Base-by-base conservation (phyloP, 1,140 invertebrate genomes). In the Drosophila pectinifera region DNA sequence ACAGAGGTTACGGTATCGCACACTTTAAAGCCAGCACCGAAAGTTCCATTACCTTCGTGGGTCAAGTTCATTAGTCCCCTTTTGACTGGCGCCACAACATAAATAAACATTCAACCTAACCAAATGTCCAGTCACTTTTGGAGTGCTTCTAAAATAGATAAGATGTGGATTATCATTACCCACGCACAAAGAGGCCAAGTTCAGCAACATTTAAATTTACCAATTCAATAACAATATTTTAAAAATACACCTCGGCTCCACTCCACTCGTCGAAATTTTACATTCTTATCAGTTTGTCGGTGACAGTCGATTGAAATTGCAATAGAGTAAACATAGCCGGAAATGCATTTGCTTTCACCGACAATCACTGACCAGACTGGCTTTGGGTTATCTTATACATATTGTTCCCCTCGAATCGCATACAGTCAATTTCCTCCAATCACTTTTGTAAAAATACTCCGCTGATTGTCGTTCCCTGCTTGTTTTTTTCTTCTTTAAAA, bases 341-440 rank as follows among this genome's bases (percentile, higher is more conserved):
- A 88, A 88, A 89, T 88, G 83, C 84, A 89, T 79, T 88, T 83
- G 84, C 84, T 88, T 86, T 88, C 84, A 61, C 84, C 58, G 72
- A 65, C 54, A 68, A 69, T 48, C 65, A 14, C 51, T 38, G 43
- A 49, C 51, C 63, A 41, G 39, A 36, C 54, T 56, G 53, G 31
- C 53, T 39, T 58, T 43, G 56, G 73, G 78, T 86, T 85, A 85
- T 85, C 81, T 59, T 59, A 53, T 3, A 86, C 82, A 51, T 55
- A 53, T 10, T 38, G 55, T 31, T 64, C 54, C 43, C 13, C 18
- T 57, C 24, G 24, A 39, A 5, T 31, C 48, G 31, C 48, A 46
- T 11, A 10, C 49, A 20, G 24, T 31, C 22, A 45, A 38, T 10
- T 45, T 38, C 13, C 31, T 36, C 20, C 48, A 24, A n/a, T 26